These are phyloP conservation scores for Palaemon carinicauda DNA, from an alignment of 1,140 invertebrate genomes.

Conservation along the genomic window DNA sequence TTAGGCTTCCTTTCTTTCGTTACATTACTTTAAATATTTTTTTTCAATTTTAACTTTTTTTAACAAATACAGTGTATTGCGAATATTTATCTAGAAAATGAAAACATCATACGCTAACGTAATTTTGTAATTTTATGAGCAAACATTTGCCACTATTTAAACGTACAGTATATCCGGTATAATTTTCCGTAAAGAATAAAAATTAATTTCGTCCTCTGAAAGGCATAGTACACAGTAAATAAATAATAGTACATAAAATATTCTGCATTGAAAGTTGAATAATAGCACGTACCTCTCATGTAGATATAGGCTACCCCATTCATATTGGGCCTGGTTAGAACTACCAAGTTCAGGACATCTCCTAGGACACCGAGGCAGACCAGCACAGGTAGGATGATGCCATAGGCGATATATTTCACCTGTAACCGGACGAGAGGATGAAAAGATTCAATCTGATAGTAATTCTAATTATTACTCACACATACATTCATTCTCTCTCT, in stretches of 20 bases:
- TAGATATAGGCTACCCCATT: constrained; percentile 81
- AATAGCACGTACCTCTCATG: constrained; percentile 73
- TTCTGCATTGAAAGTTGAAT: background rate
- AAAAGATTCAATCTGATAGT: background rate
- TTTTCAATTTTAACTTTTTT: too few relatives aligned
- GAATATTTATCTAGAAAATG: too few relatives aligned
- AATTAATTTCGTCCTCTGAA: too few relatives aligned
- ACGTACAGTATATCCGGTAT: background rate
- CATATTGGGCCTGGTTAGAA: constrained; percentile 78
- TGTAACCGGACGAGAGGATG: background rate
- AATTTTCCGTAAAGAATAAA: too few relatives aligned
- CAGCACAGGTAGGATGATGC: constrained; percentile 74
- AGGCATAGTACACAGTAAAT: background rate
- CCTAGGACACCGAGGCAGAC: constrained; percentile 77
- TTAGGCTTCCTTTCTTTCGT: too few relatives aligned
- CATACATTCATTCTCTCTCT: too few relatives aligned
- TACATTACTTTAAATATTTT: too few relatives aligned
- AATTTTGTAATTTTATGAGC: too few relatives aligned
- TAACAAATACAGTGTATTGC: too few relatives aligned
- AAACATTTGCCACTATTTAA: too few relatives aligned
- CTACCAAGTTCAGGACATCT: constrained; percentile 77
- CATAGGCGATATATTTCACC: constrained; percentile 75
- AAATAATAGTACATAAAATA: background rate
- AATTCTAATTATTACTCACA: background rate
- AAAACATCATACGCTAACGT: too few relatives aligned